A percentile compares a stretch with the other conserved stretches of the same genome.
Evolutionary conservation across 2,797 vertebrate species (phyloP).

Genomic region (Cetoscarus ocellatus): DNA sequence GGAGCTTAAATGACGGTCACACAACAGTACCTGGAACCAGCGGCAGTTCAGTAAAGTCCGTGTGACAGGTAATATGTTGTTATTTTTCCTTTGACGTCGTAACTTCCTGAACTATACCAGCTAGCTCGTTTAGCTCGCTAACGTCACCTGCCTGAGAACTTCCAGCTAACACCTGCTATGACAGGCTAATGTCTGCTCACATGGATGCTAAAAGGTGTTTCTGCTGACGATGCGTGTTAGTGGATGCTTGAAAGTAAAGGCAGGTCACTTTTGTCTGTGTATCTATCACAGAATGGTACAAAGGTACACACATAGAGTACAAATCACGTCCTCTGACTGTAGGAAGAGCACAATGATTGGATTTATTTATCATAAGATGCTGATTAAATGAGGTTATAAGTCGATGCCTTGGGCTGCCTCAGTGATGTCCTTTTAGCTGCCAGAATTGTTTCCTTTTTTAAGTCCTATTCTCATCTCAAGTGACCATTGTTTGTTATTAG

Average conservation of each 20-base stretch:
- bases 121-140: constrained; percentile 44
- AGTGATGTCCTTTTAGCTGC: background rate
- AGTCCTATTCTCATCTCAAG: background rate
- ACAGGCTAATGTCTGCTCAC: constrained; percentile 41
- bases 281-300: rapidly evolving
- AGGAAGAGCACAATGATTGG: background rate
- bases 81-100: background rate
- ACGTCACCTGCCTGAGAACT: constrained; percentile 29
- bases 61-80: constrained; percentile 54
- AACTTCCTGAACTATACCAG: constrained; percentile 32
- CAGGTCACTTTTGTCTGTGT: background rate
- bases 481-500: background rate
- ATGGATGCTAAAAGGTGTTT: background rate
- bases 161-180: constrained; percentile 24
- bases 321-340: background rate
- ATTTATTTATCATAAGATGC: background rate
- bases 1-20: constrained; percentile 61
- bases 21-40: constrained; percentile 27
- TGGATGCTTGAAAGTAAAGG: background rate
- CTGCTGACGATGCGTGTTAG: background rate
- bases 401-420: too few relatives aligned
- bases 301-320: background rate
- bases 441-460: background rate
- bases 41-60: constrained; percentile 47
- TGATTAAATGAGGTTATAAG: too few relatives aligned